Percentiles rank a stretch among this genome's conserved stretches.
These are phyloP conservation scores for Parambassis ranga DNA, from an alignment of 2,797 vertebrate genomes.

Conservation along the genomic window DNA sequence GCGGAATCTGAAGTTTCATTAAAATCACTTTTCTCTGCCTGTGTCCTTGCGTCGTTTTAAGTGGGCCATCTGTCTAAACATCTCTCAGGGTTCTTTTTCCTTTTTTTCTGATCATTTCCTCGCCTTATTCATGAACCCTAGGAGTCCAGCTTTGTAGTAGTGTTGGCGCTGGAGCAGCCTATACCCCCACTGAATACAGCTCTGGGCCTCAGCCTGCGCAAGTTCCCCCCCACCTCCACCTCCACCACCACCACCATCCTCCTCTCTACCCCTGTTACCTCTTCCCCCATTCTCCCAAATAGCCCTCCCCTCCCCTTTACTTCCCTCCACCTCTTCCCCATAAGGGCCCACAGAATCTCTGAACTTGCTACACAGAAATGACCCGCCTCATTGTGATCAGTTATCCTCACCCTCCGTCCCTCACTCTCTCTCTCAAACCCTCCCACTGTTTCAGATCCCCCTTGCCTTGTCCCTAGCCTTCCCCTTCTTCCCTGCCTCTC, in stretches of 20 bases:
- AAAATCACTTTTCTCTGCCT: constrained; percentile 86
- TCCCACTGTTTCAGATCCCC: constrained; percentile 63
- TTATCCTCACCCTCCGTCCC: constrained; percentile 65
- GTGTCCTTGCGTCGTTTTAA: constrained; percentile 95
- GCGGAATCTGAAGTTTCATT: constrained; percentile 98
- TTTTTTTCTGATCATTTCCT: constrained; percentile 99
- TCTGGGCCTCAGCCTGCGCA: constrained; percentile 86
- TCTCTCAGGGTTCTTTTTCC: constrained; percentile 90
- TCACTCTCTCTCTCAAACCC: constrained; percentile 52
- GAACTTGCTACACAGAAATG: constrained; percentile 72
- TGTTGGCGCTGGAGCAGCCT: constrained; percentile 89
- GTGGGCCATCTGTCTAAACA: constrained; percentile 99
- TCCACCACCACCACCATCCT: no score
- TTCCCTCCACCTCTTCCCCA: constrained; percentile 58
- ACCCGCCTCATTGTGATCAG: constrained; percentile 70
- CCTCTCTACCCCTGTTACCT: constrained; percentile 47
- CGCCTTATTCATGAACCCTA: constrained; percentile 99
- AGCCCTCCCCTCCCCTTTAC: constrained; percentile 51
- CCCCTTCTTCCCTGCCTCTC: constrained; percentile 60
- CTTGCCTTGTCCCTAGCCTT: constrained; percentile 48
- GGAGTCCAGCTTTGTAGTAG: constrained; percentile 99
- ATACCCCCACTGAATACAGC: constrained; percentile 91
- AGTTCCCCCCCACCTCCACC: no score
- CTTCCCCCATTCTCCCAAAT: constrained; percentile 64
- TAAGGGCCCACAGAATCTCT: constrained; percentile 66